phyloP scores from a whole-genome alignment of 2,113 vertebrate species.

The Laterallus jamaicensis region DNA sequence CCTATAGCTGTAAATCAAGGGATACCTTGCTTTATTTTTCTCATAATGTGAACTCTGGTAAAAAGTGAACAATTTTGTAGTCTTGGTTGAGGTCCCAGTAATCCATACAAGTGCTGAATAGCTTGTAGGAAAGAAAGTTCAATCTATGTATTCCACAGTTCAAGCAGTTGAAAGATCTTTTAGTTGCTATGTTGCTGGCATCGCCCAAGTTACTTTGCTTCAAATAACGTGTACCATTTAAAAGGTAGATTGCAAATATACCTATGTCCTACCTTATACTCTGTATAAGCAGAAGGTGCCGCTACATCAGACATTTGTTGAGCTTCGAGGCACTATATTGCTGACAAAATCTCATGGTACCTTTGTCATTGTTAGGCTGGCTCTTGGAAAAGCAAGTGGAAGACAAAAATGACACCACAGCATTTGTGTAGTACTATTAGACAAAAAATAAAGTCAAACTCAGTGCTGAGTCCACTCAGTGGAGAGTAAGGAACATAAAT shows the following conservation, averaged over 20 bases:
- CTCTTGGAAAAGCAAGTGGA: not conserved
- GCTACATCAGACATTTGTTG: not conserved
- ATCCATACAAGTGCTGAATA: not conserved
- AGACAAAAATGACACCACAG: not conserved
- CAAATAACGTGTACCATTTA: not conserved
- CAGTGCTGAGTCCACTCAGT: no score
- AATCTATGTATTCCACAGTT: not conserved
- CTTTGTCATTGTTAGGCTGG: not conserved
- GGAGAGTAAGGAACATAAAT: not conserved
- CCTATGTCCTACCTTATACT: rapidly evolving
- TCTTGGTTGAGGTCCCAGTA: not conserved
- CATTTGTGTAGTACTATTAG: not conserved
- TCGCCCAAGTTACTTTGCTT: not conserved
- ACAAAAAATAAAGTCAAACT: not conserved
- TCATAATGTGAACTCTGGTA: not conserved
- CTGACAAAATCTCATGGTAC: not conserved
- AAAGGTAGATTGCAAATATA: not conserved
- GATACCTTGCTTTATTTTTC: not conserved
- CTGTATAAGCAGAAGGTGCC: not conserved
- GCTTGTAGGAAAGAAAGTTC: not conserved
- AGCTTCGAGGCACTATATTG: not conserved
- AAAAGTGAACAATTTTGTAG: not conserved
- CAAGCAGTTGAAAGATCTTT: not conserved
- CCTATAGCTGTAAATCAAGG: not conserved
- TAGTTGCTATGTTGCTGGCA: not conserved